These are phyloP conservation scores for Apoderus coryli DNA, from an alignment of 2,888 invertebrate genomes.

Conservation along the genomic window DNA sequence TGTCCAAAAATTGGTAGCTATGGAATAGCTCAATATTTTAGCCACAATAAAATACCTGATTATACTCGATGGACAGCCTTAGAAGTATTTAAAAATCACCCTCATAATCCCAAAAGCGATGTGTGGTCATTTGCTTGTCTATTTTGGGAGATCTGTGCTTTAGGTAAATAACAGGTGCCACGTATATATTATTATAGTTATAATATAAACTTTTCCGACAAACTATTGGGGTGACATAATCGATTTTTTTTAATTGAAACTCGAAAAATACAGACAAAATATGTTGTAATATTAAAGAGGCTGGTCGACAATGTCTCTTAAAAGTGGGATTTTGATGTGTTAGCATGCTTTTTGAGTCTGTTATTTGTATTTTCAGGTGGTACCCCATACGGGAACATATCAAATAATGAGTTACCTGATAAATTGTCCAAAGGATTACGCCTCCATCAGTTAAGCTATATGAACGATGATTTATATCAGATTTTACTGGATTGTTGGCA, in stretches of 20 bases:
- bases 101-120: conserved; percentile 57
- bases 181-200: no score
- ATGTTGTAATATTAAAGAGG: no score
- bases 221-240: no score
- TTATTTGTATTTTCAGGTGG: conserved; percentile 35
- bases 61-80: conserved; percentile 67
- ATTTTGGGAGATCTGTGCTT: conserved; percentile 67
- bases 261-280: no score
- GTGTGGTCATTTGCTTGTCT: conserved; percentile 74
- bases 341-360: background rate
- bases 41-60: conserved; percentile 52
- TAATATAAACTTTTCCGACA: no score
- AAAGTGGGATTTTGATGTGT: no score
- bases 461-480: conserved; percentile 68
- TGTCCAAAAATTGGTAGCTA: conserved; percentile 61
- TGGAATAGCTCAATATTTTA: conserved; percentile 53
- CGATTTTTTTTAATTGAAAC: no score
- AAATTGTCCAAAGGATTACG: conserved; percentile 55
- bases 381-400: conserved; percentile 60
- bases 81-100: conserved; percentile 57
- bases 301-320: no score
- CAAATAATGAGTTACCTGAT: conserved; percentile 49
- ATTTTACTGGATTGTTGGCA: conserved; percentile 76
- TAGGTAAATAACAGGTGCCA: no score
- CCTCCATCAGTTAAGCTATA: conserved; percentile 57